phyloP scores from a whole-genome alignment of 2,113 vertebrate genomes.

The Planiliza haematocheilus region DNA sequence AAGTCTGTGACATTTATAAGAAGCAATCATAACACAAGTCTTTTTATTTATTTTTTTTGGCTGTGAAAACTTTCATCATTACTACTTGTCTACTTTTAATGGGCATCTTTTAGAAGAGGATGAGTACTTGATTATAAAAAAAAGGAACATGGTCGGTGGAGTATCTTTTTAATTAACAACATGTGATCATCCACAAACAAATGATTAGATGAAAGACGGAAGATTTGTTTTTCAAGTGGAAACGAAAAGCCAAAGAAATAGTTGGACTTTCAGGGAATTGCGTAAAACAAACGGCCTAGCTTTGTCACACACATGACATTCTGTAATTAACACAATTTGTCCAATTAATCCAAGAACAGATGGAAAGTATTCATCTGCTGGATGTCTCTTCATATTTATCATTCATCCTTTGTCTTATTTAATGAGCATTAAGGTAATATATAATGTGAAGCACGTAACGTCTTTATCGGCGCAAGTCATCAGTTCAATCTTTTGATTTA shows the following conservation, averaged over 20 bases:
- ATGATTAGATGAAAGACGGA: background rate
- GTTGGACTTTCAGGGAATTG: background rate
- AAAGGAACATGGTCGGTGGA: background rate
- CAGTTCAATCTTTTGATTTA: background rate
- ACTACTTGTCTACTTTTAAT: no score
- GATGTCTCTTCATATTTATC: no score
- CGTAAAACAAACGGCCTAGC: no score
- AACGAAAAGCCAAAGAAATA: background rate
- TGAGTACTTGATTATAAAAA: background rate
- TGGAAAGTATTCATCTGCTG: background rate
- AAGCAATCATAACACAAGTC: background rate
- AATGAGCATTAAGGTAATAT: no score
- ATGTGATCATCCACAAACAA: constrained; percentile 9
- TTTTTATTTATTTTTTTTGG: no score
- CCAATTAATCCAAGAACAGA: no score
- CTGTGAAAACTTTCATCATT: no score
- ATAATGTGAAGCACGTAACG: background rate
- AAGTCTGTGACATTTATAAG: background rate
- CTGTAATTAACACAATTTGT: no score
- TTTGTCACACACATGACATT: no score
- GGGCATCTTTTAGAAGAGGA: background rate
- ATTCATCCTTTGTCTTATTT: background rate
- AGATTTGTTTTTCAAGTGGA: constrained; percentile 19
- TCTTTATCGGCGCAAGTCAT: background rate
- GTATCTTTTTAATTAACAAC: background rate